Percentiles rank a stretch among this genome's conserved stretches.
Evolutionary conservation across 2,888 invertebrate genomes (phyloP).

Genomic region (Tinea semifulvella): DNA sequence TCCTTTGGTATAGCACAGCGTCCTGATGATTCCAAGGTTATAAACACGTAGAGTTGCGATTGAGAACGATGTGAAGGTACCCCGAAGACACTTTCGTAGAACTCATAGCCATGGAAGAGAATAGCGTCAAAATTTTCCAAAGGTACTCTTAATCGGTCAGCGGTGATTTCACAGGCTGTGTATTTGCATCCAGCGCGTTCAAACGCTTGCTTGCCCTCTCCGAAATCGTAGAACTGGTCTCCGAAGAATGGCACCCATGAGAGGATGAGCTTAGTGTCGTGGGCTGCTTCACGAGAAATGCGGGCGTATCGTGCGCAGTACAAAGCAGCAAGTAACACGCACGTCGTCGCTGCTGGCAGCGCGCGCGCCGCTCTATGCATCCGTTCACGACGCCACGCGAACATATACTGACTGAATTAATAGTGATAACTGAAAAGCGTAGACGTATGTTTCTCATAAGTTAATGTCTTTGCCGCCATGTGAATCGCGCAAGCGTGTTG

Average conservation of each 20-base stretch:
- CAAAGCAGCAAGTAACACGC: not conserved
- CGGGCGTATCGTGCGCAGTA: not conserved
- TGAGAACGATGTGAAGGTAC: conserved; percentile 36
- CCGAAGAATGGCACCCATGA: conserved; percentile 35
- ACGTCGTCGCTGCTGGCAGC: not conserved
- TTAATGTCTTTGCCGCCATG: no score
- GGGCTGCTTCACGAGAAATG: not conserved
- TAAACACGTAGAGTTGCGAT: conserved; percentile 58
- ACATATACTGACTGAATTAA: not conserved
- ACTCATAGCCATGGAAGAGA: conserved; percentile 56
- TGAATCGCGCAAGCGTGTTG: no score
- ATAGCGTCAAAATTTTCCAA: conserved; percentile 56
- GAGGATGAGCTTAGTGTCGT: conserved; percentile 16
- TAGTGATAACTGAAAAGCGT: no score
- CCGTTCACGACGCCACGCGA: not conserved
- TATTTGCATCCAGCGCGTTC: conserved; percentile 32
- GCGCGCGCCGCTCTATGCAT: not conserved
- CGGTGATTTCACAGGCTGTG: conserved; percentile 50
- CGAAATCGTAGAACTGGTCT: conserved; percentile 38
- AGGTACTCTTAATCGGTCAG: conserved; percentile 31
- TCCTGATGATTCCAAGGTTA: conserved; percentile 48
- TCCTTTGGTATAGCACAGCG: conserved; percentile 22
- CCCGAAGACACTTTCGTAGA: conserved; percentile 28
- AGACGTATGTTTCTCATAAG: no score
- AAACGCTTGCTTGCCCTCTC: conserved; percentile 38